phyloP scores from a whole-genome alignment of 2,113 vertebrate species.

The Istiophorus platypterus region DNA sequence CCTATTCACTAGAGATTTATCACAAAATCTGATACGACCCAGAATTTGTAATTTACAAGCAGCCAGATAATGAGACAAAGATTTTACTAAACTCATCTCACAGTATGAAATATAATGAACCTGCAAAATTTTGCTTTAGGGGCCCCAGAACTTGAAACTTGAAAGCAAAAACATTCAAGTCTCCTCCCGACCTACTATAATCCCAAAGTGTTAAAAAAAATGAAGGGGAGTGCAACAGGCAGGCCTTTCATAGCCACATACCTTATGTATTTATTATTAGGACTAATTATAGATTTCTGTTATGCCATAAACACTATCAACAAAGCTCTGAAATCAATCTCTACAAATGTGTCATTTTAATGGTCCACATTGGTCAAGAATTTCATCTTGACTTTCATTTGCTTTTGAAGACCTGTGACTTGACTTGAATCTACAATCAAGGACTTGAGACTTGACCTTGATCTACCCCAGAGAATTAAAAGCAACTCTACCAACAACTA shows the following conservation, averaged over 20 bases:
- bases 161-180: neutral
- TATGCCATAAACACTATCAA: no score
- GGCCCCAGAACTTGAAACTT: neutral
- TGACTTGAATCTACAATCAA: neutral
- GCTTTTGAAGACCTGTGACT: neutral
- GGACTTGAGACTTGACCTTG: neutral
- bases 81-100: neutral
- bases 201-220: neutral
- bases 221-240: no score
- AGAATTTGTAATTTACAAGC: neutral
- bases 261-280: no score
- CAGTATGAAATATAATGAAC: neutral
- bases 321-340: neutral
- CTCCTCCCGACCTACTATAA: neutral
- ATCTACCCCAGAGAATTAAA: neutral
- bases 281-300: no score
- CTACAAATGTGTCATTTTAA: neutral
- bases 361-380: neutral
- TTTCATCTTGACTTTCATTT: neutral
- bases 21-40: no score
- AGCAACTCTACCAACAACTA: neutral
- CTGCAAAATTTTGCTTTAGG: neutral
- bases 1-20: no score
- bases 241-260: no score
- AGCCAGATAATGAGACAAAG: neutral